Percentiles rank a stretch among this genome's conserved stretches.
phyloP scores from a whole-genome alignment of 2,888 invertebrate species.

The Odontocerum albicorne region DNA sequence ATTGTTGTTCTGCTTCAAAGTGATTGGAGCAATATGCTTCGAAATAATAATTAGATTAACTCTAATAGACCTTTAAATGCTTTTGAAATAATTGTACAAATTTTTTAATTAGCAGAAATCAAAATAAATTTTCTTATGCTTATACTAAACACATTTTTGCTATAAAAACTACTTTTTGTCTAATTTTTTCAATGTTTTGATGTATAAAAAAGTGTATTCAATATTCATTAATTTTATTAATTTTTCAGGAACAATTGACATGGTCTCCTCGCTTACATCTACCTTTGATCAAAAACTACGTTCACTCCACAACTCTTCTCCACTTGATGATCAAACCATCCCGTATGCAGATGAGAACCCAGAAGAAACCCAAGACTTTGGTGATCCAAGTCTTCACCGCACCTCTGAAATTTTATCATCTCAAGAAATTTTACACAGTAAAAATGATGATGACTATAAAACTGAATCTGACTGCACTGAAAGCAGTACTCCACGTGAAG shows the following conservation, averaged over 20 bases:
- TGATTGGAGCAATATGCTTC: no score
- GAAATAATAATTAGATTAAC: no score
- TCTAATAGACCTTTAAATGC: no score
- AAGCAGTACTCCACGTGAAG: slow-evolving; percentile 12
- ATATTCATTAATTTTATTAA: neutral
- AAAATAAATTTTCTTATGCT: neutral
- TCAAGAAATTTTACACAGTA: slow-evolving; percentile 18
- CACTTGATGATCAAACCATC: slow-evolving; percentile 67
- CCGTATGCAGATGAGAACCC: slow-evolving; percentile 72
- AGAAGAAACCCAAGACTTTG: slow-evolving; percentile 53
- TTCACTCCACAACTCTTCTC: slow-evolving; percentile 68
- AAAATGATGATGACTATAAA: slow-evolving; percentile 15
- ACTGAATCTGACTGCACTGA: slow-evolving; percentile 22
- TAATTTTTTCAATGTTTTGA: neutral
- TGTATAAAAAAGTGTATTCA: neutral
- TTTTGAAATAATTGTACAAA: neutral
- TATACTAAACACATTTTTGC: neutral
- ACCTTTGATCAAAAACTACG: slow-evolving; percentile 83
- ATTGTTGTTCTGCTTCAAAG: no score
- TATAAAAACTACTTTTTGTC: neutral
- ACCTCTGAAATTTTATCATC: slow-evolving; percentile 35
- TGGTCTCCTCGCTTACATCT: slow-evolving; percentile 79
- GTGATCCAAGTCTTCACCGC: slow-evolving; percentile 58
- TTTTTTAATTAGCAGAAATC: neutral
- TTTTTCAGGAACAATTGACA: slow-evolving; percentile 76